Evolutionary conservation across 2,888 invertebrate genomes (phyloP).

Genomic region (Eupithecia subfuscata): DNA sequence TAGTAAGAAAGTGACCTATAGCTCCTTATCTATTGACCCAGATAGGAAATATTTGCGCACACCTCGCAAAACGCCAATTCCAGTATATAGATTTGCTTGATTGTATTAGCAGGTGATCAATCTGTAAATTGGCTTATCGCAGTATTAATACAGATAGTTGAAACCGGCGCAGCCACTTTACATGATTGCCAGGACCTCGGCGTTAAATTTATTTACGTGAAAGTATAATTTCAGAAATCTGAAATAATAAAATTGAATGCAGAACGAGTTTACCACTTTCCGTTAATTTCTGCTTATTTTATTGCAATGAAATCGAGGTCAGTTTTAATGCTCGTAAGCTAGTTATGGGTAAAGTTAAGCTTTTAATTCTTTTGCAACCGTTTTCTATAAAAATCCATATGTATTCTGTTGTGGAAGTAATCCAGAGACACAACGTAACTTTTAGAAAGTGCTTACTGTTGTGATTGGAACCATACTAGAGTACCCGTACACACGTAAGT

Average conservation of each 20-base stretch:
- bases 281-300: conserved; percentile 30
- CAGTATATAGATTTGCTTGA: conserved; percentile 38
- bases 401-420: background rate
- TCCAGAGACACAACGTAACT: background rate
- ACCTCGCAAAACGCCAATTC: conserved; percentile 62
- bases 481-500: no score
- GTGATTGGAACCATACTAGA: no score
- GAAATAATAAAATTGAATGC: conserved; percentile 25
- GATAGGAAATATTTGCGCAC: conserved; percentile 74
- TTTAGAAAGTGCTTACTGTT: no score
- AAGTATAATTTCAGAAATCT: conserved; percentile 17
- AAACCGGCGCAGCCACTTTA: conserved; percentile 32
- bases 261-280: conserved; percentile 15
- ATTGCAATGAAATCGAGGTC: conserved; percentile 10
- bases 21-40: conserved; percentile 54
- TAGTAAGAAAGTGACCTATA: conserved; percentile 14
- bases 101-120: conserved; percentile 43
- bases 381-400: background rate
- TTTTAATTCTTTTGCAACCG: background rate
- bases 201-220: conserved; percentile 28
- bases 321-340: background rate
- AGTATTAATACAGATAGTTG: conserved; percentile 32
- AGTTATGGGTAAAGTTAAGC: conserved; percentile 7
- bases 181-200: conserved; percentile 36
- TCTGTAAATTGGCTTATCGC: conserved; percentile 37